These are phyloP conservation scores for Meriones unguiculatus DNA, from an alignment of 2,113 vertebrate species.

Conservation along the genomic window DNA sequence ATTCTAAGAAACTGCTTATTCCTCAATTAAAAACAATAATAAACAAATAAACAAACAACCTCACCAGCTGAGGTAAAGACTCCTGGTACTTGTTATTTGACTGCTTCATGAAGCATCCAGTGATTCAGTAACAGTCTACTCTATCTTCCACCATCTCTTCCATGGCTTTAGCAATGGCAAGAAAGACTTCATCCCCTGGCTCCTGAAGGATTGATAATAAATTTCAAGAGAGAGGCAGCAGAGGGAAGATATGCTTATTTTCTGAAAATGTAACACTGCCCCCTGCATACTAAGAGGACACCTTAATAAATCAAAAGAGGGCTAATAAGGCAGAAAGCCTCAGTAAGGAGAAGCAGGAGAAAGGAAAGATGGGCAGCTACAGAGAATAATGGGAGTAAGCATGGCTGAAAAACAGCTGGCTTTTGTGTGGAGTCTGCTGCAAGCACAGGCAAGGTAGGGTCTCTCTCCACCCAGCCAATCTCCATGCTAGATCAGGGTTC, in stretches of 20 bases:
- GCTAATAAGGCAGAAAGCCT: not conserved
- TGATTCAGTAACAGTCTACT: constrained; percentile 96
- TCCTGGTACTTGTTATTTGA: constrained; percentile 95
- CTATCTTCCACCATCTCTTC: constrained; percentile 95
- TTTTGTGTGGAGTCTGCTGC: not conserved
- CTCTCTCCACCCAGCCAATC: not conserved
- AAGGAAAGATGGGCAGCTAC: too few species aligned
- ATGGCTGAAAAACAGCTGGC: not conserved
- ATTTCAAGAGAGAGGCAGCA: not conserved
- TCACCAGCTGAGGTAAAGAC: constrained; percentile 90
- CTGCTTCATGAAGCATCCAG: constrained; percentile 95
- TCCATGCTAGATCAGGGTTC: not conserved
- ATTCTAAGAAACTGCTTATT: not conserved
- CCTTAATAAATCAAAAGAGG: not conserved
- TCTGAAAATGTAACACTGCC: not conserved
- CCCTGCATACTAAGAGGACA: constrained; percentile 11
- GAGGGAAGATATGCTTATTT: not conserved
- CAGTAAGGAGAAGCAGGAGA: not conserved
- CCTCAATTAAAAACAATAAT: not conserved
- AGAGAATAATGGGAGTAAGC: too few species aligned
- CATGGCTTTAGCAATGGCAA: constrained; percentile 94
- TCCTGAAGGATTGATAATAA: constrained; percentile 87
- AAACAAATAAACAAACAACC: too few species aligned
- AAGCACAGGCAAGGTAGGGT: not conserved
- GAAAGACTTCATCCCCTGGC: constrained; percentile 93